Conservation (phyloP, 2,797 vertebrate species). For the Columba guinea region DNA sequence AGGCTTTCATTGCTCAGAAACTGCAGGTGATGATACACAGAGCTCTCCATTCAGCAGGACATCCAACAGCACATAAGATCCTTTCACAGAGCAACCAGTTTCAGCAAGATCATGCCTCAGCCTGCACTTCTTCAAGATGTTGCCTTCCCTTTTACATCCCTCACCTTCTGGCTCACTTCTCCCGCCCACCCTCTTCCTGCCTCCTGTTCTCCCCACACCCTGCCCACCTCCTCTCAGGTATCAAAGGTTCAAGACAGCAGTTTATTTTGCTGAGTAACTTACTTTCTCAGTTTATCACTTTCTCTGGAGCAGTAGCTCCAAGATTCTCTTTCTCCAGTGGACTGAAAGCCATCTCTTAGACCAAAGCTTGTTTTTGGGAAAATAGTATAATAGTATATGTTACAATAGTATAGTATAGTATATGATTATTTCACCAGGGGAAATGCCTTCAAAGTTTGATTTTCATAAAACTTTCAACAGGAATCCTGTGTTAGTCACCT, state of each 20-base stretch:
- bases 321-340: not conserved
- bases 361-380: not conserved
- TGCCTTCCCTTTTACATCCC: not conserved
- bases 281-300: not conserved
- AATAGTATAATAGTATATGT: not conserved
- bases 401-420: too few species aligned
- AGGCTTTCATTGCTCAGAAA: not conserved
- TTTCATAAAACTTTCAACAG: not conserved
- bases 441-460: not conserved
- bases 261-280: not conserved
- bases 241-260: not conserved
- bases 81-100: not conserved
- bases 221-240: not conserved
- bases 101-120: not conserved
- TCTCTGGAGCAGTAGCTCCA: not conserved
- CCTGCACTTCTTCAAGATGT: not conserved
- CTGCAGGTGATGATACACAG: not conserved
- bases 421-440: not conserved
- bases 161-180: not conserved
- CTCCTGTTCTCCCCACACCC: not conserved
- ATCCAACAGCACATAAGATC: too few species aligned
- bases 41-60: not conserved
- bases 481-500: not conserved
- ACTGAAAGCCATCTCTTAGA: not conserved
- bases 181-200: not conserved